Base-by-base conservation (phyloP, 2,797 vertebrate genomes). In the Dromococcyx pavoninus region DNA sequence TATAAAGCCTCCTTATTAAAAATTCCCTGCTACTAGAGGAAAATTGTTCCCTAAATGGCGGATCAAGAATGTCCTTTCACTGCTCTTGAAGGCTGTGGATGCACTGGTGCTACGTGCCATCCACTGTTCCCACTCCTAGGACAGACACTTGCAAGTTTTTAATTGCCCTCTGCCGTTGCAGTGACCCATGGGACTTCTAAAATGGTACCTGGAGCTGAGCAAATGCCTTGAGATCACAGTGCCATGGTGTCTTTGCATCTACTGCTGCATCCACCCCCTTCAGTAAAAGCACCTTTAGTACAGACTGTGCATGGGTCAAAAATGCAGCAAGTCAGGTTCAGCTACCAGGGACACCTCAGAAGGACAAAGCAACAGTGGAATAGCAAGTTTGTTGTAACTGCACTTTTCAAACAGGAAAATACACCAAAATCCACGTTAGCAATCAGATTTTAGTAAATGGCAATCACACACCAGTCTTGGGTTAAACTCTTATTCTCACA, bases 81-180 rank as follows among this genome's bases (percentile, higher is more conserved):
- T 87, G 66, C 73, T 69, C 58, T 62, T 54, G 81, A 70, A 58
- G 32, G 58, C 62, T 58, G 23, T 1, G 25, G 24, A 9, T 5
- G 11, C 19, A 4, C 25, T 21, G 65, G 22, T n/a, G 22, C 51
- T 25, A 7, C 2, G 7, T 2, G 4, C 7, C 30, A 22, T 37
- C 22, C 4, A 0, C 0, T 0, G 2, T 70, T 32, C 23, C 23
- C 30, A 3, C 13, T 43, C 58, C 28, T 10, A 7, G 7, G 24
- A 2, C 3, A n/a, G 32, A 33, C 3, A 1, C 53, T 18, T 51
- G 32, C 8, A 56, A 35, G 35, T 4, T 44, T 50, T 51, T 39
- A 1, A 2, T 4, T 53, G 46, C 21, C 16, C 18, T 25, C 10
- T 39, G 27, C 10, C 15, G 3, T 4, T 7, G 15, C 17, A n/a